Conservation (phyloP, 1,140 invertebrate species). For the Bombus sibiricus region DNA sequence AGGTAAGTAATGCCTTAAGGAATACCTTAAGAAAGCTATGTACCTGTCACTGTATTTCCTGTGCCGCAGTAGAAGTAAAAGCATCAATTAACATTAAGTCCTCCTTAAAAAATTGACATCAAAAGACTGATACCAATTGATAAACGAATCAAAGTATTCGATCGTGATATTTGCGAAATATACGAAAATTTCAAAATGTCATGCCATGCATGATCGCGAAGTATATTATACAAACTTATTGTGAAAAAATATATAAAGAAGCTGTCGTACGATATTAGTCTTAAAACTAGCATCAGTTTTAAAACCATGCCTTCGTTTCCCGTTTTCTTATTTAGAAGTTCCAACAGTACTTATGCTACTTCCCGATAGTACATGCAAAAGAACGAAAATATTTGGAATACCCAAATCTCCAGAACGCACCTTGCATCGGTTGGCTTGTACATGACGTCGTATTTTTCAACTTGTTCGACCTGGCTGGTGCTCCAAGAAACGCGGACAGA, state of each 20-base stretch:
- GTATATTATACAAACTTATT: too few species aligned
- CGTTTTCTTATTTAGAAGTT: neutral
- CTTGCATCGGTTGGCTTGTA: slow-evolving; percentile 92
- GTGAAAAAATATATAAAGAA: too few species aligned
- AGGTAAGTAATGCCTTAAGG: neutral
- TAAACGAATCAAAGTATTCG: neutral
- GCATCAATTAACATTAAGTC: slow-evolving; percentile 69
- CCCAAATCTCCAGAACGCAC: slow-evolving; percentile 81
- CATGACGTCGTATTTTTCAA: slow-evolving; percentile 93
- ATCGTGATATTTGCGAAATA: neutral
- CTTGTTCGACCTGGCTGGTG: slow-evolving; percentile 87
- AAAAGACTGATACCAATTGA: slow-evolving; percentile 25
- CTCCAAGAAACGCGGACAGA: slow-evolving; percentile 92
- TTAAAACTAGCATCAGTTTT: too few species aligned
- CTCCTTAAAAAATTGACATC: neutral
- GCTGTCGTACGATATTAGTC: too few species aligned
- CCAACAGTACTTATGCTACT: neutral
- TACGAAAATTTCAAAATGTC: neutral
- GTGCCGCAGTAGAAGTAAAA: slow-evolving; percentile 76
- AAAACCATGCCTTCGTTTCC: too few species aligned
- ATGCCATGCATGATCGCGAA: too few species aligned
- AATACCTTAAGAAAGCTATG: slow-evolving; percentile 61
- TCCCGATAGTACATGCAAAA: neutral
- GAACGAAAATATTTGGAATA: neutral
- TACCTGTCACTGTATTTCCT: slow-evolving; percentile 78